These are phyloP conservation scores for Ctenodactylus gundi DNA, from an alignment of 2,113 vertebrate species.

Conservation along the genomic window DNA sequence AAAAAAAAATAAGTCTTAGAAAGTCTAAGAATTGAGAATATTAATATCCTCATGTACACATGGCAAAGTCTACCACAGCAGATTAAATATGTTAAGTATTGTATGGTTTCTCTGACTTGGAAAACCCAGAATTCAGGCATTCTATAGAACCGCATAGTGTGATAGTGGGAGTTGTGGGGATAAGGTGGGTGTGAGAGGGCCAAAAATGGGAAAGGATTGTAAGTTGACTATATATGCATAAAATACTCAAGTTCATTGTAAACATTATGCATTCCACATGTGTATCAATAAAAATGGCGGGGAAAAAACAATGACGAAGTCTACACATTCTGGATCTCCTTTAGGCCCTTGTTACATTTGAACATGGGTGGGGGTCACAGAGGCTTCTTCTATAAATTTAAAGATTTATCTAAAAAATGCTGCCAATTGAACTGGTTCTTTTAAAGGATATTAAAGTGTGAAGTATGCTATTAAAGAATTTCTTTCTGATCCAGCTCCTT, in stretches of 20 bases:
- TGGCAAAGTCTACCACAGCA: too few relatives aligned
- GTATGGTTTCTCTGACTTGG: too few relatives aligned
- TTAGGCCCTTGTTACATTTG: constrained; percentile 31
- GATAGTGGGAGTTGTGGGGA: too few relatives aligned
- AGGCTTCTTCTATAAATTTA: constrained; percentile 54
- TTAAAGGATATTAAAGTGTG: constrained; percentile 55
- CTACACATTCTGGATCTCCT: constrained; percentile 39
- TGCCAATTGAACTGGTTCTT: constrained; percentile 49
- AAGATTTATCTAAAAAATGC: constrained; percentile 51
- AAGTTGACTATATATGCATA: too few relatives aligned
- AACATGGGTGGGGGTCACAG: constrained; percentile 10
- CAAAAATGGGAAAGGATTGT: too few relatives aligned
- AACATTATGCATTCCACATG: too few relatives aligned
- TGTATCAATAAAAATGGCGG: too few relatives aligned
- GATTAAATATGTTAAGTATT: too few relatives aligned
- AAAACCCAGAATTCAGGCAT: too few relatives aligned
- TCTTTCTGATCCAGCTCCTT: constrained; percentile 67
- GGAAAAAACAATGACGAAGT: not conserved
- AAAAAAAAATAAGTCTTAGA: constrained; percentile 21
- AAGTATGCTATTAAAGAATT: constrained; percentile 66
- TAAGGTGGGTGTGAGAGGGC: too few relatives aligned
- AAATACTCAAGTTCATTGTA: too few relatives aligned
- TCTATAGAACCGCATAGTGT: too few relatives aligned
- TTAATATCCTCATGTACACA: not conserved
- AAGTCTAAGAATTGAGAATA: not conserved